phyloP scores from a whole-genome alignment of 2,113 vertebrate species.

The Notiomystis cincta region DNA sequence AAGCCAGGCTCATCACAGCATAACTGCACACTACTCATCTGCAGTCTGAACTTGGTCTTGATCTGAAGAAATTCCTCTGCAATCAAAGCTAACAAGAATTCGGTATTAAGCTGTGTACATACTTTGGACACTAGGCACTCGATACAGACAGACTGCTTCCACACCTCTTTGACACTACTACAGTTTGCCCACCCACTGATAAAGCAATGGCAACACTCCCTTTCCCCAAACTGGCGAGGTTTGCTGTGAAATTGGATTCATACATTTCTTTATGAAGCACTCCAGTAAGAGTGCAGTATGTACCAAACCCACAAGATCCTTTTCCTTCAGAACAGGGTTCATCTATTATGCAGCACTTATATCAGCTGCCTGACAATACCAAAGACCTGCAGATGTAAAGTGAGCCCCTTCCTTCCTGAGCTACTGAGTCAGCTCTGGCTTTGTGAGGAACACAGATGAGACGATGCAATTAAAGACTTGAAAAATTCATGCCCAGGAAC shows the following conservation, averaged over 20 bases:
- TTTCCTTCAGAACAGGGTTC: neutral
- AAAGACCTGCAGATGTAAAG: neutral
- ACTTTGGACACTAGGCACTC: neutral
- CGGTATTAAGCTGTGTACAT: neutral
- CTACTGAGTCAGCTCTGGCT: neutral
- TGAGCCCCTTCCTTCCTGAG: neutral
- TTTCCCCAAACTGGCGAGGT: neutral
- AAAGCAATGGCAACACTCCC: neutral
- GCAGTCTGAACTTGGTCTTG: neutral
- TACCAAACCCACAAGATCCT: neutral
- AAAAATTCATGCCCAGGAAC: constrained; percentile 16
- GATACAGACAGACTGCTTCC: neutral
- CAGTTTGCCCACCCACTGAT: neutral
- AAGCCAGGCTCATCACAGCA: neutral
- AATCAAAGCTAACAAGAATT: neutral
- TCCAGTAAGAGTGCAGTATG: neutral
- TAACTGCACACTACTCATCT: neutral
- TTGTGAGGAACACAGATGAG: neutral
- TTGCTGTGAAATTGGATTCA: neutral
- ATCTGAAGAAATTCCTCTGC: neutral
- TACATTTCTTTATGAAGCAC: neutral
- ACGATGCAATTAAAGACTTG: neutral
- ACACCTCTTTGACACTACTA: neutral
- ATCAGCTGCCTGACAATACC: neutral
- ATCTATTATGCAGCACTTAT: neutral